phyloP scores from a whole-genome alignment of 1,140 invertebrate genomes.

The Paramacrobiotus metropolitanus region DNA sequence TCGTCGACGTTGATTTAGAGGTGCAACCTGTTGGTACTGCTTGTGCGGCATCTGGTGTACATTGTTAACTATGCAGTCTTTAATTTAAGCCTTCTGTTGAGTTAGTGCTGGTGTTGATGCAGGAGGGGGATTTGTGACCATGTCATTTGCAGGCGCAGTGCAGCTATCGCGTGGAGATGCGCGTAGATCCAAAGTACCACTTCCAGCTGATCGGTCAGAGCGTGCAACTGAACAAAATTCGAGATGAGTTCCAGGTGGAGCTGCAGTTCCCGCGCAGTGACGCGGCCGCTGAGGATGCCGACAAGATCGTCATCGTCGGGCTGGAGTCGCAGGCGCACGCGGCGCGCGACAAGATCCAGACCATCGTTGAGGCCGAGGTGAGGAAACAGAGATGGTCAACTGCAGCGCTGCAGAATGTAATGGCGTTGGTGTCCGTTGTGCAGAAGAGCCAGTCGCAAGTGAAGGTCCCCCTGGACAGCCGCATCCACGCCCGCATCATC shows the following conservation, averaged over 20 bases:
- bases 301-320: slow-evolving; percentile 62
- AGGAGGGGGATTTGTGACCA: too few relatives aligned
- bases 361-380: slow-evolving; percentile 46
- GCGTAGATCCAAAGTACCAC: slow-evolving; percentile 67
- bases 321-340: slow-evolving; percentile 61
- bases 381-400: neutral
- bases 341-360: slow-evolving; percentile 67
- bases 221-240: slow-evolving; percentile 55
- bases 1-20: slow-evolving; percentile 62
- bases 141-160: slow-evolving; percentile 18
- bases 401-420: slow-evolving; percentile 9
- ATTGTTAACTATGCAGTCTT: too few relatives aligned
- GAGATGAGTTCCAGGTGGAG: slow-evolving; percentile 60
- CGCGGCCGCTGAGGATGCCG: slow-evolving; percentile 7
- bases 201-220: slow-evolving; percentile 74
- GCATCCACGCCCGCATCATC: slow-evolving; percentile 74
- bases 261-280: slow-evolving; percentile 57
- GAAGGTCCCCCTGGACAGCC: too few relatives aligned
- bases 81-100: too few relatives aligned
- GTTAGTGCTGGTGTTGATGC: too few relatives aligned
- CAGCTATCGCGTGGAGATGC: slow-evolving; percentile 24
- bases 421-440: slow-evolving; percentile 22
- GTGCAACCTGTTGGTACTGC: too few relatives aligned
- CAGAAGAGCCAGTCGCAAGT: too few relatives aligned
- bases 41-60: too few relatives aligned